Conservation (phyloP, 2,797 vertebrate genomes). For the Notolepis coatsorum region DNA sequence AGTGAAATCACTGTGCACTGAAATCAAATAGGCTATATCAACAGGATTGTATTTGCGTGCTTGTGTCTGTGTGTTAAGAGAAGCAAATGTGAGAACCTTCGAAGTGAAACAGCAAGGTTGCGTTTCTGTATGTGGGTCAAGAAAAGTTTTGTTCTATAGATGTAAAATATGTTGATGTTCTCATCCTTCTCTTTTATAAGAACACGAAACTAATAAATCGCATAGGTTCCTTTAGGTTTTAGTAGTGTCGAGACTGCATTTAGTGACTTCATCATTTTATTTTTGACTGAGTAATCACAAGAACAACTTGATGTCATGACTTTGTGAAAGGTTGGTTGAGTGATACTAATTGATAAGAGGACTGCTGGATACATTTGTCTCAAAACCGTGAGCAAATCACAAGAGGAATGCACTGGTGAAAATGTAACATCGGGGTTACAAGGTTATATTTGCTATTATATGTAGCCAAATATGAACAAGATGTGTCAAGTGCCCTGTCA, state of each 20-base stretch:
- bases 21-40: neutral
- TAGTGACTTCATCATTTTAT: neutral
- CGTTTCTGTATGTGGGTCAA: neutral
- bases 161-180: slow-evolving; percentile 23
- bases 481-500: neutral
- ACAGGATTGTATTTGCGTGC: neutral
- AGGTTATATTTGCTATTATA: neutral
- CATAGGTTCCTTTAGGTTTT: slow-evolving; percentile 1
- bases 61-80: neutral
- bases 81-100: no score
- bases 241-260: neutral
- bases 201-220: slow-evolving; percentile 5
- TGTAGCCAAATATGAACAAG: neutral
- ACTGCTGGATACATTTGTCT: neutral
- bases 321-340: neutral
- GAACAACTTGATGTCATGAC: neutral
- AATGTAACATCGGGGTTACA: neutral
- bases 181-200: slow-evolving; percentile 7
- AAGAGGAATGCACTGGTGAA: neutral
- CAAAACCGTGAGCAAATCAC: neutral
- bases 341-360: neutral
- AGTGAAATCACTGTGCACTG: neutral
- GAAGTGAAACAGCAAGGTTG: neutral
- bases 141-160: neutral
- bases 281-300: neutral